Conservation (phyloP, 2,888 invertebrate species). For the Ferdinandea cuprea region DNA sequence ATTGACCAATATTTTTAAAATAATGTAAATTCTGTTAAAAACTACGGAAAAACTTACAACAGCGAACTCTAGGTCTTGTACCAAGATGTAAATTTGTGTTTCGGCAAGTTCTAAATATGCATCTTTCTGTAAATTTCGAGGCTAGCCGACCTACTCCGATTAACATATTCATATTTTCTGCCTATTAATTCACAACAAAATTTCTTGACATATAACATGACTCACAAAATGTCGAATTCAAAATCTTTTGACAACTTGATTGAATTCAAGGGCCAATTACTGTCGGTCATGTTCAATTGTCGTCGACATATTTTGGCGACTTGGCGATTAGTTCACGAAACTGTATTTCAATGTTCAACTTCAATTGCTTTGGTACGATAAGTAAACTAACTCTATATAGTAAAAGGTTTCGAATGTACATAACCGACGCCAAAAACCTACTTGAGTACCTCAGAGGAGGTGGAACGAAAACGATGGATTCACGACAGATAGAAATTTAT, state of each 20-base stretch:
- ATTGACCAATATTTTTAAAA: too few species aligned
- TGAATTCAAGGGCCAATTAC: conserved; percentile 71
- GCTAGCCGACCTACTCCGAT: neutral
- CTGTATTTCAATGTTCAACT: conserved; percentile 58
- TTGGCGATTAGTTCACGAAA: conserved; percentile 68
- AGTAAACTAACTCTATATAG: conserved; percentile 30
- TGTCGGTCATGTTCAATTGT: conserved; percentile 73
- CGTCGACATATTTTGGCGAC: conserved; percentile 66
- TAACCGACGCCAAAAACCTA: conserved; percentile 23
- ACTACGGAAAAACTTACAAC: too few species aligned
- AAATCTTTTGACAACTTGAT: conserved; percentile 71
- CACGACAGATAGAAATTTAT: conserved; percentile 76
- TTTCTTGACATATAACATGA: conserved; percentile 64
- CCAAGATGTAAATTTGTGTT: too few species aligned
- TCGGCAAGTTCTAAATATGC: too few species aligned
- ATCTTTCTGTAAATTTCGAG: too few species aligned
- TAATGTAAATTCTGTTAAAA: too few species aligned
- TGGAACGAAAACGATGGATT: conserved; percentile 65
- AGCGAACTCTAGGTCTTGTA: too few species aligned
- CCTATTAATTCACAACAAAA: conserved; percentile 28
- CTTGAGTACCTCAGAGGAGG: conserved; percentile 36
- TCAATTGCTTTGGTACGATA: conserved; percentile 22
- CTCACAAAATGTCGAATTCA: conserved; percentile 57
- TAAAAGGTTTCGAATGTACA: conserved; percentile 47
- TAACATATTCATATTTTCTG: neutral